A percentile compares a stretch with the other conserved stretches of the same genome.
Evolutionary conservation across 2,797 vertebrate genomes (phyloP).

Genomic region (Eleutherodactylus coqui): DNA sequence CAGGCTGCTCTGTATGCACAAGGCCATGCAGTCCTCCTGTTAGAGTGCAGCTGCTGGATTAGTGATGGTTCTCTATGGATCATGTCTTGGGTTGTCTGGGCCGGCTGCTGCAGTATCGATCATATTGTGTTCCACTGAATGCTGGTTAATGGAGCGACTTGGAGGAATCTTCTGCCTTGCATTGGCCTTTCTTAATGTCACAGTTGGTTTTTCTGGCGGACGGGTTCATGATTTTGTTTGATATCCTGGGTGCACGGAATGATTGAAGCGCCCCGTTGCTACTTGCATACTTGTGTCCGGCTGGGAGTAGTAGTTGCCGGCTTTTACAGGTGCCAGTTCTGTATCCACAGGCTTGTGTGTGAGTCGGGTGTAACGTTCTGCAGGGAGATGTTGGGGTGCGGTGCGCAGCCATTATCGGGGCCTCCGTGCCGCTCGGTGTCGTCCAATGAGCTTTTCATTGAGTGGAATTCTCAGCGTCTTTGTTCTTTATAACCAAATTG

Average conservation of each 20-base stretch:
- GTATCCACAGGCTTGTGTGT: not conserved
- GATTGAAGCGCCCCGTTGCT: too few species aligned
- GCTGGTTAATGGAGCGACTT: too few species aligned
- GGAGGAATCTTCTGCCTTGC: not conserved
- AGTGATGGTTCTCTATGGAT: not conserved
- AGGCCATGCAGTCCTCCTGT: not conserved
- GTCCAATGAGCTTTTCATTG: not conserved
- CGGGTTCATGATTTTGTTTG: not conserved
- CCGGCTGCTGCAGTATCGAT: too few species aligned
- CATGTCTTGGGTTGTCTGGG: not conserved
- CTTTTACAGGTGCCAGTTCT: not conserved
- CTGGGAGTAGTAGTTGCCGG: not conserved
- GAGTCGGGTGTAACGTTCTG: not conserved
- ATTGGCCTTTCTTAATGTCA: not conserved
- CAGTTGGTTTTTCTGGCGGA: not conserved
- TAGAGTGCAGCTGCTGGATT: not conserved
- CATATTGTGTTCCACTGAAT: too few species aligned
- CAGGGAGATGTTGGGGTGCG: not conserved
- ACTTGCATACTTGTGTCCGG: too few species aligned
- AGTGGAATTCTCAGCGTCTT: constrained; percentile 32
- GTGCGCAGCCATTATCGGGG: not conserved
- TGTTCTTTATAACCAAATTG: constrained; percentile 52
- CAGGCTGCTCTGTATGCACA: not conserved
- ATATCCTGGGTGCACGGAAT: not conserved
- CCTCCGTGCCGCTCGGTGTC: not conserved